Evolutionary conservation across 2,888 invertebrate genomes (phyloP).

Genomic region (Geotrupes spiniger): DNA sequence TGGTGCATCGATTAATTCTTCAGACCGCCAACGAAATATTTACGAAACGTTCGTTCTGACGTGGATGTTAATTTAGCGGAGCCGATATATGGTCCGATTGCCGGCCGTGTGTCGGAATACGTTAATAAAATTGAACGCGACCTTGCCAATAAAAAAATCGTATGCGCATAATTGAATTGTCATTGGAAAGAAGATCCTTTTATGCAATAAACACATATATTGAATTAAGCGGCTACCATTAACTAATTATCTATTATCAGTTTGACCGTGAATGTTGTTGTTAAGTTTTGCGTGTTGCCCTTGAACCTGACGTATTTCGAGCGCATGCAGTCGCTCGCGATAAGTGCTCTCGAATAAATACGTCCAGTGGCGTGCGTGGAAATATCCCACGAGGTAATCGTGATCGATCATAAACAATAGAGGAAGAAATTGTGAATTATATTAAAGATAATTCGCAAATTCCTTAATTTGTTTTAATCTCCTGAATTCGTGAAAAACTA

Average conservation of each 20-base stretch:
- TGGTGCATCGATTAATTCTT: no score
- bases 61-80: no score
- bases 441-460: no score
- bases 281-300: constrained; percentile 26
- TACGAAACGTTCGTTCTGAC: no score
- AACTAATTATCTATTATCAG: constrained; percentile 46
- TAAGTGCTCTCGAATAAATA: neutral
- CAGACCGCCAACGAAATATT: no score
- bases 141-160: constrained; percentile 20
- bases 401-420: no score
- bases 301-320: constrained; percentile 24
- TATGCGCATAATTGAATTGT: constrained; percentile 17
- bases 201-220: constrained; percentile 40
- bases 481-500: no score
- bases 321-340: neutral
- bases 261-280: constrained; percentile 46
- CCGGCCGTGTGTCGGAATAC: constrained; percentile 4
- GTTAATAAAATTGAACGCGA: constrained; percentile 13
- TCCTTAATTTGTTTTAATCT: no score
- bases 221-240: constrained; percentile 43
- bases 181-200: constrained; percentile 26
- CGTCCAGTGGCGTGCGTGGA: no score
- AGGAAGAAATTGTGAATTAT: no score
- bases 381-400: no score
- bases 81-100: neutral